Percentiles rank a stretch among this genome's conserved stretches.
Evolutionary conservation across 2,888 invertebrate genomes (phyloP).

Genomic region (Xanthostigma xanthostigma): DNA sequence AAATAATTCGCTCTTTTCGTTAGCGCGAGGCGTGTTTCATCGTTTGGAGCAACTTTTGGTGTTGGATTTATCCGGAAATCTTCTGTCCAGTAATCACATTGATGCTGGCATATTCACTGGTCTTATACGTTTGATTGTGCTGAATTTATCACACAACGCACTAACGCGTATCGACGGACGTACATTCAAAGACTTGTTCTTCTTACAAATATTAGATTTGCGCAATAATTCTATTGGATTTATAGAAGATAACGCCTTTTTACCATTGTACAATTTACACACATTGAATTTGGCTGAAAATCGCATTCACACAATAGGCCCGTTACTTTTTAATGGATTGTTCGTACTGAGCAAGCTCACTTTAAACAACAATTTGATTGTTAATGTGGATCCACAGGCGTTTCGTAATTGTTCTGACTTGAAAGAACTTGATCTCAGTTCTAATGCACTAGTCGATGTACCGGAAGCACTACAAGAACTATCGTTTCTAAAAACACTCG

Average conservation of each 20-base stretch:
- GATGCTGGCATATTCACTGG: constrained; percentile 76
- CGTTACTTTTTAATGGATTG: constrained; percentile 68
- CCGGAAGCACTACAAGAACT: constrained; percentile 72
- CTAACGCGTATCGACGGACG: constrained; percentile 67
- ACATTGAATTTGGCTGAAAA: constrained; percentile 82
- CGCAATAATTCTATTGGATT: constrained; percentile 80
- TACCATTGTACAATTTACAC: constrained; percentile 76
- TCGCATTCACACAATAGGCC: constrained; percentile 63
- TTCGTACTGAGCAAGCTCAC: constrained; percentile 73
- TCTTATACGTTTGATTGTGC: constrained; percentile 65
- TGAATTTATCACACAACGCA: constrained; percentile 77
- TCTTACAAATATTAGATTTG: constrained; percentile 71
- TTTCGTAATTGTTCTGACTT: constrained; percentile 79
- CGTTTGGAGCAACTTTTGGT: constrained; percentile 71
- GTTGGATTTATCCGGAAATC: constrained; percentile 71
- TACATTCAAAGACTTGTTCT: constrained; percentile 75
- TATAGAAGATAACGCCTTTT: constrained; percentile 75
- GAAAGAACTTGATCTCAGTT: constrained; percentile 77
- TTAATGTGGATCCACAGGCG: constrained; percentile 61
- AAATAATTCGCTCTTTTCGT: constrained; percentile 68
- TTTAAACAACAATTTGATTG: constrained; percentile 71
- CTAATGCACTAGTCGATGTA: constrained; percentile 66
- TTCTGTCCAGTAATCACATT: constrained; percentile 68
- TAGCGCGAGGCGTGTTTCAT: constrained; percentile 71
- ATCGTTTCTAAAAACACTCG: constrained; percentile 71